phyloP scores from a whole-genome alignment of 1,140 invertebrate genomes.

The Drosophila pseudoananassae region DNA sequence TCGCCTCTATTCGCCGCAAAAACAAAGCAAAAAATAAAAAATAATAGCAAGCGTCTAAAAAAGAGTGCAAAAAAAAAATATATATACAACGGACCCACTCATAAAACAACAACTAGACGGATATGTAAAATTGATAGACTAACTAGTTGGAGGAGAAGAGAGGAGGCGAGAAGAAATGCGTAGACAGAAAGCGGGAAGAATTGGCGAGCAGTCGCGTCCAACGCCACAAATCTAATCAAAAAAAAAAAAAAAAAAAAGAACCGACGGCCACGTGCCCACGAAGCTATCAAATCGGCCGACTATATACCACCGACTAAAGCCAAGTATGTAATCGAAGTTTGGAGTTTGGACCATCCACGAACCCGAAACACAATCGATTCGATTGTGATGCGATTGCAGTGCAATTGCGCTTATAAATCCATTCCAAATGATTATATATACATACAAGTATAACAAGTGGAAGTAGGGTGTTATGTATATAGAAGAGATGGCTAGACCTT shows the following conservation, averaged over 20 bases:
- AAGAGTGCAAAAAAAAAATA: conserved; percentile 12
- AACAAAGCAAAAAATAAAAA: conserved; percentile 21
- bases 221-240: conserved; percentile 48
- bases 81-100: conserved; percentile 2
- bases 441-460: too few relatives aligned
- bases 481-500: not conserved
- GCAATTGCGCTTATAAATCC: not conserved
- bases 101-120: conserved; percentile 15
- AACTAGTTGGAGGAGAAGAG: not conserved
- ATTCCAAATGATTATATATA: too few relatives aligned
- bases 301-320: not conserved
- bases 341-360: conserved; percentile 31
- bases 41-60: conserved; percentile 28
- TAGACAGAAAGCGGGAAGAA: conserved; percentile 20
- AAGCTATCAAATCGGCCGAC: not conserved
- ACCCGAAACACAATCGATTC: not conserved
- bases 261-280: conserved; percentile 40
- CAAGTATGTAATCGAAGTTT: not conserved
- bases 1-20: conserved; percentile 44
- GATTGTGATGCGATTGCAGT: conserved; percentile 7
- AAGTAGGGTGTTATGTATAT: too few relatives aligned
- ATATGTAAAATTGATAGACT: conserved; percentile 33
- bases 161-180: conserved; percentile 22
- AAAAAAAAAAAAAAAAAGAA: conserved; percentile 41
- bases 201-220: conserved; percentile 19